Evolutionary conservation across 1,140 invertebrate species (phyloP), one percentile per base, ranked within the genome.

Genomic region (Ceratina calcarata): DNA sequence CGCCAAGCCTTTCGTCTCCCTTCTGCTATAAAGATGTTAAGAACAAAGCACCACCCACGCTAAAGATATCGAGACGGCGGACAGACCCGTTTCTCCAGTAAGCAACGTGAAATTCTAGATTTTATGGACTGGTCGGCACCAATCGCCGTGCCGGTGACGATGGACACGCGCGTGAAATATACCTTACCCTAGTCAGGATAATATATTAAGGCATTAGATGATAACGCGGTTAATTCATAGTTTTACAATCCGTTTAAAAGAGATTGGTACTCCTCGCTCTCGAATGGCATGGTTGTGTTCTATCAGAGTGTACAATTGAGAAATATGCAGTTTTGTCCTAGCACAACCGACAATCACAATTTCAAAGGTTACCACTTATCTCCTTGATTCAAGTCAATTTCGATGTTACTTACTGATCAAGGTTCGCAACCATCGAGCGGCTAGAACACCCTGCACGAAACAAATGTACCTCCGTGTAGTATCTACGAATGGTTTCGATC

Each of bases 41-140:
- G 78, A 86, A 86, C 82, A 81, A 89, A 81, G 70, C 81, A 20
- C 79, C 83, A 81, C 81, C 87, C 57, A 82, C 78, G 84, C 82
- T 80, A 82, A 53, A 69, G 75, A 68, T 82, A 86, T 75, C 82
- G 80, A 88, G 75, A 75, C 75, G 80, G 37, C 37, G 37, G 37
- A 7, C 80, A 58, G 76, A 62, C 78, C 37, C 65, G 78, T 82
- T 86, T 83, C 73, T 76, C 70, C 81, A 75, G 78, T 62, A 69
- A 70, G 67, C 72, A 78, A 83, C 65, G 62, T 78, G 68, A 80
- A 74, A 86, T 84, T 68, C 75, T 76, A 88, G 57, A 85, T 78
- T 78, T 83, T 71, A 64, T 70, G 49, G 58, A 60, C 62, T 24
- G 55, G 65, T 4, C 73, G 45, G 55, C 32, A 61, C 27, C 66